Percentiles rank a stretch among this genome's conserved stretches.
These are phyloP conservation scores for Leuciscus idus DNA, from an alignment of 2,113 vertebrate genomes.

Conservation along the genomic window DNA sequence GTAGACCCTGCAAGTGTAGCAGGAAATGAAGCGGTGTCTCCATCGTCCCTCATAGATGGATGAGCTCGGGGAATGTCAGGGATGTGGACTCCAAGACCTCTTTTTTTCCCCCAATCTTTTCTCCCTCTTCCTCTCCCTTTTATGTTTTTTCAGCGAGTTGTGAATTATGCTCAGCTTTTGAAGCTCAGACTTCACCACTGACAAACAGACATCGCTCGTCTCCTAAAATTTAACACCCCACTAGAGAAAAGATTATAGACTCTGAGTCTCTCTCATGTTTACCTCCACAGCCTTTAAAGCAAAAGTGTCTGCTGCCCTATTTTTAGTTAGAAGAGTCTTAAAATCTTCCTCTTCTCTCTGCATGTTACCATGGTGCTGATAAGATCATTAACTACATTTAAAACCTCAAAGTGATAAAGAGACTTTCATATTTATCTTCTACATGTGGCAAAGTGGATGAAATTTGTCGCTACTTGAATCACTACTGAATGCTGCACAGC, in stretches of 20 bases:
- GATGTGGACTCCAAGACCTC: slow-evolving; percentile 43
- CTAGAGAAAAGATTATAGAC: slow-evolving; percentile 28
- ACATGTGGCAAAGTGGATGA: not conserved
- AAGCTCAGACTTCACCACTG: slow-evolving; percentile 38
- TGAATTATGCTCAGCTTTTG: slow-evolving; percentile 29
- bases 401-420: not conserved
- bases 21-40: slow-evolving; percentile 23
- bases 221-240: slow-evolving; percentile 38
- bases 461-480: not conserved
- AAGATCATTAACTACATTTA: not conserved
- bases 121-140: slow-evolving; percentile 36
- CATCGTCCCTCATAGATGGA: slow-evolving; percentile 51
- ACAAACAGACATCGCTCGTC: not conserved
- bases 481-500: not conserved
- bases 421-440: not conserved
- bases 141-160: slow-evolving; percentile 34
- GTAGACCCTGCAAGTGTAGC: slow-evolving; percentile 34
- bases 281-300: slow-evolving; percentile 8
- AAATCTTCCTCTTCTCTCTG: not conserved
- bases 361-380: slow-evolving; percentile 22
- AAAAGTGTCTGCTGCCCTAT: slow-evolving; percentile 12
- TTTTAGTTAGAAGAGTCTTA: slow-evolving; percentile 2
- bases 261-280: slow-evolving; percentile 34
- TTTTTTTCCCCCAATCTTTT: slow-evolving; percentile 36
- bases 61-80: slow-evolving; percentile 56